phyloP scores from a whole-genome alignment of 2,797 vertebrate species.

The Pelobates cultripes region DNA sequence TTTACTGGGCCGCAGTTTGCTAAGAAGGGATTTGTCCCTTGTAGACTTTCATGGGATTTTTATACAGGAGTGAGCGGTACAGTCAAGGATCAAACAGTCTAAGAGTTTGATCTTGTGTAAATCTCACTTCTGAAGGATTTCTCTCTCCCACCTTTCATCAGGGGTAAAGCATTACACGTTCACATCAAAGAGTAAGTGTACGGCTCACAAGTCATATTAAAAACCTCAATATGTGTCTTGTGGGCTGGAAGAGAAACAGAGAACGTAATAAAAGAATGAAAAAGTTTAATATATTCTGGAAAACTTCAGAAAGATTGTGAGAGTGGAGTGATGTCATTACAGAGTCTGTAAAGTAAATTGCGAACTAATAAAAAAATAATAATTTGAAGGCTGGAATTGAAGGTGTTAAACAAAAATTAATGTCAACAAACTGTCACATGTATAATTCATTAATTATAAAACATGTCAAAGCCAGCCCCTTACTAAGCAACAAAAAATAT shows the following conservation, averaged over 20 bases:
- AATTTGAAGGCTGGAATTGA: neutral
- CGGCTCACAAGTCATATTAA: slow-evolving; percentile 35
- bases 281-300: slow-evolving; percentile 14
- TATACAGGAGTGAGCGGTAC: slow-evolving; percentile 31
- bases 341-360: neutral
- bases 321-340: slow-evolving; percentile 24
- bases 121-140: slow-evolving; percentile 55
- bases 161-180: slow-evolving; percentile 39
- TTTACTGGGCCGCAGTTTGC: slow-evolving; percentile 30
- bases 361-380: neutral
- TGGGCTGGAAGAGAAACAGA: slow-evolving; percentile 38
- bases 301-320: neutral
- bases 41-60: slow-evolving; percentile 44
- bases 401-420: neutral
- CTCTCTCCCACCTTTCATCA: slow-evolving; percentile 50
- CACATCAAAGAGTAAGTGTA: slow-evolving; percentile 50
- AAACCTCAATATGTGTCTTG: slow-evolving; percentile 40
- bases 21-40: slow-evolving; percentile 49
- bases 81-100: slow-evolving; percentile 39
- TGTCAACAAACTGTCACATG: neutral
- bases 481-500: neutral
- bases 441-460: neutral
- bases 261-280: slow-evolving; percentile 26
- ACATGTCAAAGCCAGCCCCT: neutral
- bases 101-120: slow-evolving; percentile 53